phyloP scores from a whole-genome alignment of 2,113 vertebrate genomes.

The Dinomys branickii region DNA sequence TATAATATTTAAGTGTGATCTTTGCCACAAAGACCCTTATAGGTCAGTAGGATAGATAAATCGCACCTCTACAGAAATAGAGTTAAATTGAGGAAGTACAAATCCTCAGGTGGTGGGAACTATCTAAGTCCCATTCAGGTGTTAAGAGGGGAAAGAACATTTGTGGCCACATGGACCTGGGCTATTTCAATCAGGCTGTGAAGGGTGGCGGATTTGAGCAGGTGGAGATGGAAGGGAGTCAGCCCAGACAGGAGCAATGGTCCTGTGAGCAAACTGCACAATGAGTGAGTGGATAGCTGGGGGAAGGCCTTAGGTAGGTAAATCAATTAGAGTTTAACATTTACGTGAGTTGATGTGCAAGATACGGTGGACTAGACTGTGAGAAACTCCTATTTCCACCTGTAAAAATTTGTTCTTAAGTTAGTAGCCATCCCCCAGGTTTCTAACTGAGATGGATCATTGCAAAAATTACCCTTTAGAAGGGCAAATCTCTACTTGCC shows the following conservation, averaged over 20 bases:
- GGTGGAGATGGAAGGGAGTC: neutral
- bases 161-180: neutral
- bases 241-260: neutral
- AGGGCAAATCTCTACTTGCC: neutral
- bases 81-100: neutral
- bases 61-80: neutral
- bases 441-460: neutral
- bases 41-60: neutral
- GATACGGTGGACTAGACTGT: neutral
- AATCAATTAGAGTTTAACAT: neutral
- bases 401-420: constrained; percentile 15
- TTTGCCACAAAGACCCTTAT: constrained; percentile 42
- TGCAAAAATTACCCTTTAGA: neutral
- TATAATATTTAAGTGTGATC: neutral
- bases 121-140: neutral
- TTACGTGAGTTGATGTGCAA: neutral
- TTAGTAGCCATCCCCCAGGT: neutral
- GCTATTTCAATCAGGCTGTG: neutral
- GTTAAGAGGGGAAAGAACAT: neutral
- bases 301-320: neutral
- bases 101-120: neutral
- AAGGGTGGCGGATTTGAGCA: neutral
- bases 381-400: neutral
- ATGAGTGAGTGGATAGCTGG: neutral
- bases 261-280: neutral